phyloP scores from a whole-genome alignment of 1,140 invertebrate species.

The Panulirus ornatus region DNA sequence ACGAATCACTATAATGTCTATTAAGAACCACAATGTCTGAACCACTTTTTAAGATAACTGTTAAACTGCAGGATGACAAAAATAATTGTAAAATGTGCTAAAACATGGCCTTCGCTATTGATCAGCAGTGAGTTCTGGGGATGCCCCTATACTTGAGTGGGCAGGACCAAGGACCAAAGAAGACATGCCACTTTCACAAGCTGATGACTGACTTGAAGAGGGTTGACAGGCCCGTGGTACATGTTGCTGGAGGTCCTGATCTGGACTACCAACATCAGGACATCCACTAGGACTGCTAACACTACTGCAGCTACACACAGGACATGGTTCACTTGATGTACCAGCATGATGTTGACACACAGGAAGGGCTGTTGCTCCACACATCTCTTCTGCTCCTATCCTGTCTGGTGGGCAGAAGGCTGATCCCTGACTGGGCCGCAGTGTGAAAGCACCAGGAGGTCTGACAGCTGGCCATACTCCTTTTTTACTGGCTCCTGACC shows the following conservation, averaged over 20 bases:
- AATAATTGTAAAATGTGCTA: slow-evolving; percentile 73
- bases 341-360: slow-evolving; percentile 57
- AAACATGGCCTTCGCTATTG: slow-evolving; percentile 73
- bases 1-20: slow-evolving; percentile 70
- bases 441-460: slow-evolving; percentile 85
- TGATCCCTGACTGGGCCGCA: slow-evolving; percentile 88
- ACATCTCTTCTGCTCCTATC: slow-evolving; percentile 56
- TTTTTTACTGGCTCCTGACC: slow-evolving; percentile 73
- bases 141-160: slow-evolving; percentile 48
- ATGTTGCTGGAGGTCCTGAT: slow-evolving; percentile 35
- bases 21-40: slow-evolving; percentile 72
- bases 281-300: slow-evolving; percentile 24
- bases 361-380: slow-evolving; percentile 57
- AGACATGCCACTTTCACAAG: slow-evolving; percentile 57
- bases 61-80: slow-evolving; percentile 71
- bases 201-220: slow-evolving; percentile 50
- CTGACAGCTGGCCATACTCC: slow-evolving; percentile 80
- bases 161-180: slow-evolving; percentile 57
- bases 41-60: slow-evolving; percentile 67
- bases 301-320: slow-evolving; percentile 47
- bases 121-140: slow-evolving; percentile 65
- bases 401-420: slow-evolving; percentile 85
- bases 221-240: slow-evolving; percentile 44
- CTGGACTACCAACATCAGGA: slow-evolving; percentile 35
- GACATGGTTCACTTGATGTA: slow-evolving; percentile 52